phyloP scores from a whole-genome alignment of 2,888 invertebrate genomes.

The Brachypterus glaber region DNA sequence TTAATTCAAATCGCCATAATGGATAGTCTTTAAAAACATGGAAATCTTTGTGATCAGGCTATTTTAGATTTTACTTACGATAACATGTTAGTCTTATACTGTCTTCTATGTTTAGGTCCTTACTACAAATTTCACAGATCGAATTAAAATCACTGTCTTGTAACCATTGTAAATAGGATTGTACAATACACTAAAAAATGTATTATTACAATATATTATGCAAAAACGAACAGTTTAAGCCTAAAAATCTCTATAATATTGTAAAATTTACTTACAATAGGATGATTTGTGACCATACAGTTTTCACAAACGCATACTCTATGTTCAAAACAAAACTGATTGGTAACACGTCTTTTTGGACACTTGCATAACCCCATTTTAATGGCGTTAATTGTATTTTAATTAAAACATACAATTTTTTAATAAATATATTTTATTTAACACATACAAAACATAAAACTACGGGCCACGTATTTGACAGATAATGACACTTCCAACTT shows the following conservation, averaged over 20 bases:
- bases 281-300: constrained; percentile 94
- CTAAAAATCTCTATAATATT: constrained; percentile 1
- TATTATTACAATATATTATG: background rate
- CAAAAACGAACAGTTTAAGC: constrained; percentile 1
- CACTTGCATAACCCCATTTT: constrained; percentile 97
- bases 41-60: background rate
- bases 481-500: constrained; percentile 2
- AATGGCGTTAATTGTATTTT: constrained; percentile 1
- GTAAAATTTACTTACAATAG: constrained; percentile 60
- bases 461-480: constrained; percentile 17
- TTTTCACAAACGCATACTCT: constrained; percentile 98
- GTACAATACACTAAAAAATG: constrained; percentile 83
- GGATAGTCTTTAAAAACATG: background rate
- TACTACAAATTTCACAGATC: constrained; percentile 82
- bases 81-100: constrained; percentile 87
- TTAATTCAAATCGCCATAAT: too few relatives aligned
- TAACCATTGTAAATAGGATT: constrained; percentile 96
- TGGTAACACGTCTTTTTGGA: constrained; percentile 92
- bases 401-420: constrained; percentile 2
- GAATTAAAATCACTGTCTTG: constrained; percentile 97
- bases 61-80: constrained; percentile 57
- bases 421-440: constrained; percentile 8
- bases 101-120: constrained; percentile 68
- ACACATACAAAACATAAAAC: constrained; percentile 9
- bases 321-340: constrained; percentile 98